Evolutionary conservation across 2,113 vertebrate species (phyloP), one percentile per base, ranked within the genome.

Genomic region (Typhlomys cinereus): DNA sequence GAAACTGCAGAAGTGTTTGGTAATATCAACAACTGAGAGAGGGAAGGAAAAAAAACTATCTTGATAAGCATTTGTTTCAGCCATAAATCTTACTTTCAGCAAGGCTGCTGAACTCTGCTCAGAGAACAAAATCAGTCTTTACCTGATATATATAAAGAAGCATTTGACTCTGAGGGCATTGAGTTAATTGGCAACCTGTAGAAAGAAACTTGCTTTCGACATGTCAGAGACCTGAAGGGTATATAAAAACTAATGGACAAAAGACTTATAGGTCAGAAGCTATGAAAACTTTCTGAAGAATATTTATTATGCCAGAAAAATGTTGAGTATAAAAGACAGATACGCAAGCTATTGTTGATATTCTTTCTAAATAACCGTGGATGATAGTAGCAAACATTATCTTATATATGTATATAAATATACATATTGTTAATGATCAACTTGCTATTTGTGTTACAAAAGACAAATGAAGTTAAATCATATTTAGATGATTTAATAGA

Each of bases 401-500:
- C 97, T 96, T 94, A 89, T 71, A 94, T 88, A 83, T 96, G 92
- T n/a, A n/a, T n/a, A n/a, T n/a, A n/a, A n/a, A n/a, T n/a, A n/a
- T n/a, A n/a, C n/a, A n/a, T 95, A 96, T 89, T 94, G 95, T 88
- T 96, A 97, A 90, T 94, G 94, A 97, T 71, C 96, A 96, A 97
- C 93, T 96, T 96, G 88, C 97, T 98, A 96, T 98, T 98, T 98
- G 96, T 97, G 86, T 94, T 97, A 96, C 96, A 96, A 97, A 97
- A 97, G 96, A 98, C 96, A 97, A 98, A 96, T 98, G 97, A 97
- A 96, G 95, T 85, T 89, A 98, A 98, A 97, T 97, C 95, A 98
- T 98, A 98, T 97, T 98, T 98, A 97, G 98, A 97, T 96, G 96
- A 97, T 98, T 98, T 98, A 98, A 98, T 98, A 98, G 98, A 98